Percentiles rank a stretch among this genome's conserved stretches.
phyloP scores from a whole-genome alignment of 2,888 invertebrate species.

The Archaeoteleia sp. region DNA sequence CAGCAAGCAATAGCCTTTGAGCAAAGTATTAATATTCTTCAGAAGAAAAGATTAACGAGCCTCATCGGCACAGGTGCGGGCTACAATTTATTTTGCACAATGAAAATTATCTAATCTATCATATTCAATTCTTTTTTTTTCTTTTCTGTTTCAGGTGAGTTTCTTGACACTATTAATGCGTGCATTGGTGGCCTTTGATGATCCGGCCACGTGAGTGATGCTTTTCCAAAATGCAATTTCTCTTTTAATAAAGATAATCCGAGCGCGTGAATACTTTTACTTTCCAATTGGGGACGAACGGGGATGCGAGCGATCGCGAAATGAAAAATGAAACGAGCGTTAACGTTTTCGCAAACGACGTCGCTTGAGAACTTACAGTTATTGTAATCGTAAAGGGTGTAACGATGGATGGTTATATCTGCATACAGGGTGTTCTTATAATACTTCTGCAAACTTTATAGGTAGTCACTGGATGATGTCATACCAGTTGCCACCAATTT shows the following conservation, averaged over 20 bases:
- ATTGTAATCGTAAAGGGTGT: constrained; percentile 44
- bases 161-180: constrained; percentile 30
- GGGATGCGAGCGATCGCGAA: constrained; percentile 28
- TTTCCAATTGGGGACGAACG: constrained; percentile 13
- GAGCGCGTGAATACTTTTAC: constrained; percentile 25
- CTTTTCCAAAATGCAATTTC: constrained; percentile 32
- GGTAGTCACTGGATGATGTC: too few species aligned
- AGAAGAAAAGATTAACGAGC: constrained; percentile 37
- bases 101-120: constrained; percentile 46
- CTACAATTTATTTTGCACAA: constrained; percentile 40
- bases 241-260: constrained; percentile 30
- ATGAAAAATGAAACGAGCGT: constrained; percentile 48
- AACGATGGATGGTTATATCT: constrained; percentile 32
- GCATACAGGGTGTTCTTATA: constrained; percentile 18
- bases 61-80: constrained; percentile 31
- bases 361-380: constrained; percentile 32
- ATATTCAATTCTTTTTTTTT: constrained; percentile 44
- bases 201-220: constrained; percentile 38
- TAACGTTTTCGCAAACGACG: constrained; percentile 49
- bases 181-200: constrained; percentile 32
- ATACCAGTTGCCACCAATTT: too few species aligned
- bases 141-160: constrained; percentile 61
- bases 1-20: constrained; percentile 23
- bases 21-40: constrained; percentile 44
- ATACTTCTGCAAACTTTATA: constrained; percentile 22